Evolutionary conservation across 2,888 invertebrate genomes (phyloP).

Genomic region (Conchocele bisecta): DNA sequence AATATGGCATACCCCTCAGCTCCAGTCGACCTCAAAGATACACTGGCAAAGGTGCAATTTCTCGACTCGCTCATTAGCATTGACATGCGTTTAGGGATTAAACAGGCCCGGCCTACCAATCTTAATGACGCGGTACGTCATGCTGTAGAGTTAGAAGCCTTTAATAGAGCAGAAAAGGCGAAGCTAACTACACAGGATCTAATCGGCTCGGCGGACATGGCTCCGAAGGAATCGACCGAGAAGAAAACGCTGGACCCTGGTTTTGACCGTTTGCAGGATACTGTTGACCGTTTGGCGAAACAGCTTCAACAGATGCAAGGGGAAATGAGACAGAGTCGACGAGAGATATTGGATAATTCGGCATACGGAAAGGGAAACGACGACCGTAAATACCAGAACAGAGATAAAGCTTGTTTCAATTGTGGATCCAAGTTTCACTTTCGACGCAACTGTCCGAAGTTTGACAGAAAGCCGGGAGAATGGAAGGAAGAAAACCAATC

Average conservation of each 20-base stretch:
- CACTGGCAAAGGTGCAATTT: constrained; percentile 13
- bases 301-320: neutral
- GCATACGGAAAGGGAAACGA: no score
- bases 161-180: neutral
- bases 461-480: no score
- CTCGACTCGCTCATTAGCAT: neutral
- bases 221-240: no score
- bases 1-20: constrained; percentile 22
- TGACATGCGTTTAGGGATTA: neutral
- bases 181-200: neutral
- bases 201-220: neutral
- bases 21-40: constrained; percentile 18
- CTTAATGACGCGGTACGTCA: no score
- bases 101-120: no score
- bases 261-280: no score
- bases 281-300: neutral
- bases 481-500: no score
- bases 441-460: neutral
- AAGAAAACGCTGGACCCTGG: no score
- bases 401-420: neutral
- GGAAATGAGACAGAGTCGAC: neutral
- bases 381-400: neutral
- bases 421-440: constrained; percentile 1
- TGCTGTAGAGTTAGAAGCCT: neutral
- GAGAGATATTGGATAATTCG: no score